Evolutionary conservation across 2,797 vertebrate species (phyloP).

Genomic region (Ctenopoma kingsleyae): DNA sequence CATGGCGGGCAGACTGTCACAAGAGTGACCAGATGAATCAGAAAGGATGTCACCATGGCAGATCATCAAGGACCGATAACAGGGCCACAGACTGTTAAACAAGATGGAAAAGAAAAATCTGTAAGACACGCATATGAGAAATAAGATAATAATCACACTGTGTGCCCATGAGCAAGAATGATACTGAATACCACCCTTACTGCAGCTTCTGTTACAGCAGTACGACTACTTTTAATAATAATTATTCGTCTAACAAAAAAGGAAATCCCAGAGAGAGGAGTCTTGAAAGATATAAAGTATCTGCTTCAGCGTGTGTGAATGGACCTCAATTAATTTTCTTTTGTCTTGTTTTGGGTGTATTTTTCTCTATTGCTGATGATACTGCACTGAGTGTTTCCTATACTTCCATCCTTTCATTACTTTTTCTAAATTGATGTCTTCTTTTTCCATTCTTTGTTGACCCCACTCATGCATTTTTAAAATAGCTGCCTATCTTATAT

Average conservation of each 20-base stretch:
- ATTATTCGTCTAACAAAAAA: conserved; percentile 3
- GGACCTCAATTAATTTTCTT: conserved; percentile 63
- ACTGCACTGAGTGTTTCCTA: not conserved
- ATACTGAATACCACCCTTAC: conserved; percentile 5
- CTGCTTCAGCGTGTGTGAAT: conserved; percentile 54
- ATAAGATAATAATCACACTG: conserved; percentile 38
- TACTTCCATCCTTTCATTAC: conserved; percentile 48
- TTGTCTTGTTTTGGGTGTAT: conserved; percentile 57
- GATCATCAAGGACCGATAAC: conserved; percentile 74
- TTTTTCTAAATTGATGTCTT: conserved; percentile 51
- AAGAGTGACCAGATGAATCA: conserved; percentile 76
- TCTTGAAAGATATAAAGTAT: conserved; percentile 52
- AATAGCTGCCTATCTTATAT: conserved; percentile 55
- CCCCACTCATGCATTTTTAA: conserved; percentile 64
- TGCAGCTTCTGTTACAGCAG: conserved; percentile 5
- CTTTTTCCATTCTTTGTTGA: conserved; percentile 41
- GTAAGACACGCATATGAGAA: conserved; percentile 39
- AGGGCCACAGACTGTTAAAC: conserved; percentile 64
- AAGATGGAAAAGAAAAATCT: conserved; percentile 59
- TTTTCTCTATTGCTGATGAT: conserved; percentile 36
- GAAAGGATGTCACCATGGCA: conserved; percentile 75
- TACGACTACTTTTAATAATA: conserved; percentile 33
- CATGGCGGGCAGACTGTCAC: conserved; percentile 75
- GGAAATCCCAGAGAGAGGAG: conserved; percentile 5
- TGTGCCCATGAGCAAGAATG: conserved; percentile 34